phyloP scores from a whole-genome alignment of 2,888 invertebrate species.

The Tipula helvola region DNA sequence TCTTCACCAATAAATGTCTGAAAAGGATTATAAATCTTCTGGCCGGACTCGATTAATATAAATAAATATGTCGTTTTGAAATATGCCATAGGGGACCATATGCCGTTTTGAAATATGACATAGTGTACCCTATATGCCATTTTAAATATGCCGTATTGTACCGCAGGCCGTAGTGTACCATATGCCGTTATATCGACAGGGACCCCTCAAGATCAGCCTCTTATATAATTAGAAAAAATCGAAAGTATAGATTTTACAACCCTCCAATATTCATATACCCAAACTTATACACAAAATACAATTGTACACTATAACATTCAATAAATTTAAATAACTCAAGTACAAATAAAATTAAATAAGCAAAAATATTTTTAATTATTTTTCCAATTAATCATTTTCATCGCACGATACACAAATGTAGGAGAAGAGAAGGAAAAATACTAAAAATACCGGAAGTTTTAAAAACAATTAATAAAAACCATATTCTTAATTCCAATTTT shows the following conservation, averaged over 20 bases:
- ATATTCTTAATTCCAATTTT: neutral
- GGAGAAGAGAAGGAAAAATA: neutral
- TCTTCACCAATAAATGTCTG: too few species aligned
- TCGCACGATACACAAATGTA: neutral
- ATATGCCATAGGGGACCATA: too few species aligned
- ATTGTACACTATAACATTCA: neutral
- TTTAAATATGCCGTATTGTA: too few species aligned
- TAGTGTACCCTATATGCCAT: too few species aligned
- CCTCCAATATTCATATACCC: neutral
- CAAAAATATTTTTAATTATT: constrained; percentile 4
- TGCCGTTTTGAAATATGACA: too few species aligned
- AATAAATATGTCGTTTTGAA: too few species aligned
- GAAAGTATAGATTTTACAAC: neutral
- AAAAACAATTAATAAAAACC: neutral
- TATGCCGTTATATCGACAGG: too few species aligned
- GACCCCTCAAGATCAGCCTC: too few species aligned
- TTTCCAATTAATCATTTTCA: neutral
- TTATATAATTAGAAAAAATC: neutral
- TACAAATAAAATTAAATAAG: neutral
- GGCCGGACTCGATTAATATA: too few species aligned
- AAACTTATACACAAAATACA: neutral
- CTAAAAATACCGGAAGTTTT: neutral
- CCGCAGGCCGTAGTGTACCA: too few species aligned
- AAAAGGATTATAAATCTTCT: too few species aligned
- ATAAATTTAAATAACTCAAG: neutral